These are phyloP conservation scores for Parazoanthus swiftii DNA, from an alignment of 92 coral and sea anemone genomes.

Conservation along the genomic window DNA sequence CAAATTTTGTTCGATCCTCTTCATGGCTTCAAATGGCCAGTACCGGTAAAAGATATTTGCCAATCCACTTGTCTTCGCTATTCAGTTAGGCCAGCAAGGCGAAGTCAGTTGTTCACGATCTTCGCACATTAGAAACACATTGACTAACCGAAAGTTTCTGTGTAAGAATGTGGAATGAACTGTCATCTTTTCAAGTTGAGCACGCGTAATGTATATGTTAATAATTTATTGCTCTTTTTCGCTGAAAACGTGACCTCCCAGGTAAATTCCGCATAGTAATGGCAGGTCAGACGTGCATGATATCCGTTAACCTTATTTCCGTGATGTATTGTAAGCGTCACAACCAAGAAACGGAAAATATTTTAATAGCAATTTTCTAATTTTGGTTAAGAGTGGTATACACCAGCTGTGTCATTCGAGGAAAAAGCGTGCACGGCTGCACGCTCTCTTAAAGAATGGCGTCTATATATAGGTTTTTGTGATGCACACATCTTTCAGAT, in stretches of 20 bases:
- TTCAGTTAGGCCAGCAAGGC: too few relatives aligned
- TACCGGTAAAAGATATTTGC: too few relatives aligned
- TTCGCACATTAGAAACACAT: too few relatives aligned
- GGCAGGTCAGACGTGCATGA: not conserved
- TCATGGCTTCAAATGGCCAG: too few relatives aligned
- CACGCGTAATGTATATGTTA: too few relatives aligned
- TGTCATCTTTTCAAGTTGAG: too few relatives aligned
- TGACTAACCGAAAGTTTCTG: too few relatives aligned
- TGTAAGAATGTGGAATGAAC: too few relatives aligned
- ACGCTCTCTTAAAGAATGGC: not conserved
- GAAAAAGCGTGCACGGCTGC: constrained; percentile 17
- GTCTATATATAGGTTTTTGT: constrained; percentile 2
- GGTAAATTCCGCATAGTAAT: not conserved
- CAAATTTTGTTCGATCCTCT: too few relatives aligned
- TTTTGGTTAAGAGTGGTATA: too few relatives aligned
- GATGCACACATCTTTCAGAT: not conserved
- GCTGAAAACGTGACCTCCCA: not conserved
- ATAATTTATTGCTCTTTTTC: not conserved
- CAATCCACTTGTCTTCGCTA: too few relatives aligned
- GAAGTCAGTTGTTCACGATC: too few relatives aligned
- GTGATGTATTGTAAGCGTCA: not conserved
- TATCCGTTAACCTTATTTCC: not conserved
- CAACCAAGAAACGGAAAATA: not conserved
- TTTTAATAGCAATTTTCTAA: not conserved
- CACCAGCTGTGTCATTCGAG: constrained; percentile 19